These are phyloP conservation scores for Pseudomyrmex pallidus DNA, from an alignment of 1,140 invertebrate species.

Conservation along the genomic window DNA sequence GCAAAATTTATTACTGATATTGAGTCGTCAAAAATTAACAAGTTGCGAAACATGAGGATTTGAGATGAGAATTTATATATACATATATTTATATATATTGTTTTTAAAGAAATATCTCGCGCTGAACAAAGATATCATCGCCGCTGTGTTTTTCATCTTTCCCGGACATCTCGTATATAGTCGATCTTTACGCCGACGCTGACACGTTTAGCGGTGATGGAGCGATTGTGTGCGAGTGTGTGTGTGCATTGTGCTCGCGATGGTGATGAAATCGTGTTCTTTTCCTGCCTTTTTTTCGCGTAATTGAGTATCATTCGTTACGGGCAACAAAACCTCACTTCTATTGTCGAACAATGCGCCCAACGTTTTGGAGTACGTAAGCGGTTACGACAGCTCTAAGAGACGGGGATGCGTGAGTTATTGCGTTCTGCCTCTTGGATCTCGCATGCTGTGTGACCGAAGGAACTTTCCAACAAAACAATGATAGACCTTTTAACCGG, in stretches of 20 bases:
- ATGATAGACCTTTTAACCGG: constrained; percentile 15
- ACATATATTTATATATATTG: no score
- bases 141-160: constrained; percentile 15
- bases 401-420: constrained; percentile 44
- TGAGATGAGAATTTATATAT: background rate
- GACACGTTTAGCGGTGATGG: constrained; percentile 53
- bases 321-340: constrained; percentile 36
- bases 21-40: constrained; percentile 1
- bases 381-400: constrained; percentile 46
- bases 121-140: constrained; percentile 31
- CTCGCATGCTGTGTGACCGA: background rate
- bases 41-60: constrained; percentile 10
- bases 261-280: constrained; percentile 55
- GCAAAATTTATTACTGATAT: background rate
- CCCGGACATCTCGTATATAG: constrained; percentile 17
- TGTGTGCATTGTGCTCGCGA: constrained; percentile 42
- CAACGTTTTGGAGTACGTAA: constrained; percentile 48
- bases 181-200: constrained; percentile 48
- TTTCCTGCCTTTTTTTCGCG: constrained; percentile 56
- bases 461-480: constrained; percentile 33
- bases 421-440: constrained; percentile 37
- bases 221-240: constrained; percentile 17
- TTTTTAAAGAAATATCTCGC: background rate
- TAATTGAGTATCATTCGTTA: constrained; percentile 59
- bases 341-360: constrained; percentile 41